phyloP scores from a whole-genome alignment of 2,113 vertebrate genomes.

The Marcusenius ussheri region DNA sequence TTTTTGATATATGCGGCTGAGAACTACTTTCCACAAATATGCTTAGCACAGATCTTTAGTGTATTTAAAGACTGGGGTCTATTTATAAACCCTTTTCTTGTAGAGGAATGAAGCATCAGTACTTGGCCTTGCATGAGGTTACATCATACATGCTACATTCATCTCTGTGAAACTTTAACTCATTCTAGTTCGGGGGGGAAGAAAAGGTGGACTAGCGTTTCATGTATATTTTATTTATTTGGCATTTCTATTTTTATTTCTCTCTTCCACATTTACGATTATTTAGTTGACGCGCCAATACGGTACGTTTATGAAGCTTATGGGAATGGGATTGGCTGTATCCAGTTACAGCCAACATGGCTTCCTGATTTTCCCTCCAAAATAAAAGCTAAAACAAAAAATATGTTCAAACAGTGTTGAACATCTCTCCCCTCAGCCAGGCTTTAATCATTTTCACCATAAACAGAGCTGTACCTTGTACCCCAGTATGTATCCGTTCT shows the following conservation, averaged over 20 bases:
- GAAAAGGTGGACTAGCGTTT: neutral
- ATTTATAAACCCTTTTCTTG: slow-evolving; percentile 25
- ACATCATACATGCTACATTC: slow-evolving; percentile 45
- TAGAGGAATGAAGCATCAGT: slow-evolving; percentile 28
- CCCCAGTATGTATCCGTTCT: slow-evolving; percentile 83
- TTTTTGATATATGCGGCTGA: neutral
- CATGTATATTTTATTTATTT: neutral
- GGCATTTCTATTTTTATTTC: neutral
- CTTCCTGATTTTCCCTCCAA: neutral
- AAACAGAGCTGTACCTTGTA: slow-evolving; percentile 71
- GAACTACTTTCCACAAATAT: slow-evolving; percentile 6
- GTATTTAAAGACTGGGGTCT: slow-evolving; percentile 10
- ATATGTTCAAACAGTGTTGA: neutral
- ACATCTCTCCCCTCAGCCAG: neutral
- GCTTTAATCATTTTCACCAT: neutral
- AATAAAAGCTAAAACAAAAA: neutral
- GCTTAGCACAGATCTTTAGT: neutral
- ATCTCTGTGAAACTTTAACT: slow-evolving; percentile 14
- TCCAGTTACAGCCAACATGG: neutral
- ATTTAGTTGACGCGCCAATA: neutral
- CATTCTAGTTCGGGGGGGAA: neutral
- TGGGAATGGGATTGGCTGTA: neutral
- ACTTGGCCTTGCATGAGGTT: slow-evolving; percentile 50
- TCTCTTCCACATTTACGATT: neutral
- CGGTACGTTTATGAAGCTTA: neutral